Base-by-base conservation (phyloP, 2,888 invertebrate species). In the Dicyrtoma fusca region DNA sequence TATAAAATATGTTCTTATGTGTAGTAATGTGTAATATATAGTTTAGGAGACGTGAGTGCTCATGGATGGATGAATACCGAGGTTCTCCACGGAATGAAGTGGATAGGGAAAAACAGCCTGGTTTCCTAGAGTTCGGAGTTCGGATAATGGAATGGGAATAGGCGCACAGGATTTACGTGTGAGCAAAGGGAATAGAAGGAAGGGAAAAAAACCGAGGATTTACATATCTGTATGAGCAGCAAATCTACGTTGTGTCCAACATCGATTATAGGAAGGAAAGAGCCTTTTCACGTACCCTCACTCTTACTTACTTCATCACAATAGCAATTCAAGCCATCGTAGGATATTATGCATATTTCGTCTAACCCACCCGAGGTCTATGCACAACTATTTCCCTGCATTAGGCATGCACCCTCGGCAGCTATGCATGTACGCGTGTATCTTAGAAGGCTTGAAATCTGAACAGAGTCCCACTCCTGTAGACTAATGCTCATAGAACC, bases 231-330 rank as follows among this genome's bases (percentile, higher is more conserved):
- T 13, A 61, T 61, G 42, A 61, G 34, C 34, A 61, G 34, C 34
- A 61, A 61, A 61, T 61, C 61, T 42, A 61, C 42, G 61, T 13
- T 34, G 42, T 61, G 61, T 61, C 61, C 61, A 42, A 26, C 42
- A 34, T 61, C 61, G 34, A 61, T 61, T 61, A 61, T 61, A 34
- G 17, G 53, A 53, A 53, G 53, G 21, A 53, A 53, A 53, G 53
- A 53, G 53, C 53, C 34, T 53, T 53, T 53, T 53, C 53, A 53
- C 53, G 19, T 53, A 17, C 17, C 59, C 25, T n/a, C 34, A 17
- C 61, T 34, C 42, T 34, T 34, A 34, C 34, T 34, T 34, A 34
- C 34, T 34, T 34, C 34, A 34, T 34, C 34, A 34, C 34, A 34
- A 34, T 34, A 5, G 34, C 34, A 34, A 34, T 34, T 34, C 34